These are phyloP conservation scores for Diarsia dahlii DNA, from an alignment of 2,888 invertebrate species.

Conservation along the genomic window DNA sequence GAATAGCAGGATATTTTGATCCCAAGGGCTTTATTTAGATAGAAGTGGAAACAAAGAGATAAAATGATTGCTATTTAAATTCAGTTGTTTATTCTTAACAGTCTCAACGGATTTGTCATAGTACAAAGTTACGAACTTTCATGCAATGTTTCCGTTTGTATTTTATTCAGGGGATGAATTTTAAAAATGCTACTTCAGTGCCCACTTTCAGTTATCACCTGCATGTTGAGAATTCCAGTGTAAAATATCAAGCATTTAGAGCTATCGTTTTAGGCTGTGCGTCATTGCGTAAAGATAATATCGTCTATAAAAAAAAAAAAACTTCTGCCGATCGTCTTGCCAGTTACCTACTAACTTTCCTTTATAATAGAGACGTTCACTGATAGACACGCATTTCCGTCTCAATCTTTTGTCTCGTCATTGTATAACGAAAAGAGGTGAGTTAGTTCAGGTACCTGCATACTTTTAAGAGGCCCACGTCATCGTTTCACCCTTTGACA, in stretches of 20 bases:
- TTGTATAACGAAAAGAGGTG: not conserved
- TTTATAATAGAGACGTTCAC: not conserved
- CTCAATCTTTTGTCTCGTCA: not conserved
- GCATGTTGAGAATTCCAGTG: not conserved
- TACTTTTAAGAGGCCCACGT: not conserved
- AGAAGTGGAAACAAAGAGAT: conserved; percentile 2
- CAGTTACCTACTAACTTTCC: too few species aligned
- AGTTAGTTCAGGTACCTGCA: not conserved
- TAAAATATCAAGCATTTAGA: not conserved
- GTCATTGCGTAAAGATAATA: not conserved
- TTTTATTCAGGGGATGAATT: not conserved
- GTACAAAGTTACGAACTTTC: not conserved
- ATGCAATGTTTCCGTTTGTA: not conserved
- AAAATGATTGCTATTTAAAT: conserved; percentile 5
- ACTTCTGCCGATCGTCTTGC: not conserved
- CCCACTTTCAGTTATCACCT: not conserved
- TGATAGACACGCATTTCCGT: not conserved
- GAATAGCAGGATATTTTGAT: conserved; percentile 29
- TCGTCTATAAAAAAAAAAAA: not conserved
- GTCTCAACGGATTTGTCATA: not conserved
- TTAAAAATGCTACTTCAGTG: not conserved
- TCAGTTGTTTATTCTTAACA: not conserved
- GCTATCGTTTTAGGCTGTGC: not conserved
- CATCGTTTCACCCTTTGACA: conserved; percentile 1
- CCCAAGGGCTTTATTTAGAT: not conserved